These are phyloP conservation scores for Campoplex capitator DNA, from an alignment of 2,888 invertebrate genomes.

Conservation along the genomic window DNA sequence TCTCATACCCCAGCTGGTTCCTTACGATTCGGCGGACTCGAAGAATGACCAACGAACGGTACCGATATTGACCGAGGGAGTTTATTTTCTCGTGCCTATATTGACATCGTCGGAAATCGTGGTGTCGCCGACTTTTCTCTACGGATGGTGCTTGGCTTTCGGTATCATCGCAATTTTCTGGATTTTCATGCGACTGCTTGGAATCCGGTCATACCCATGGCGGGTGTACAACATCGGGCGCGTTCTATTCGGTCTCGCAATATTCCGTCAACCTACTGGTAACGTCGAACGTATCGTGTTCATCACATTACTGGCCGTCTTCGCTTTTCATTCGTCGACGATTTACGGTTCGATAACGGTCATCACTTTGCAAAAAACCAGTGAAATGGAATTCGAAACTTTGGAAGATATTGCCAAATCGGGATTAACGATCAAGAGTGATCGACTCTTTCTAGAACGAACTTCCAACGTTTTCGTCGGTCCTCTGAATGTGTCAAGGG, in stretches of 20 bases:
- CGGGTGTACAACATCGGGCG: conserved; percentile 36
- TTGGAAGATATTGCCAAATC: conserved; percentile 63
- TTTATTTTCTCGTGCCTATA: not conserved
- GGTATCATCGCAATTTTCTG: not conserved
- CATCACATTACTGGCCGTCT: conserved; percentile 25
- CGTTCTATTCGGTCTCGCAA: conserved; percentile 36
- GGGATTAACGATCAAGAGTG: conserved; percentile 46
- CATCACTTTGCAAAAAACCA: conserved; percentile 30
- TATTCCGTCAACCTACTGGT: conserved; percentile 20
- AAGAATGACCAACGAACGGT: not conserved
- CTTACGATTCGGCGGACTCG: not conserved
- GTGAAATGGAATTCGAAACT: conserved; percentile 34
- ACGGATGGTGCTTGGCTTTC: conserved; percentile 17
- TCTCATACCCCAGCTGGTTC: conserved; percentile 24
- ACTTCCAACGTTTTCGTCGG: not conserved
- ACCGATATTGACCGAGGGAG: not conserved
- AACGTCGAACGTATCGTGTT: conserved; percentile 59
- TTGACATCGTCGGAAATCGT: not conserved
- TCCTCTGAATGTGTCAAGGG: not conserved
- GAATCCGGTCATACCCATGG: conserved; percentile 31
- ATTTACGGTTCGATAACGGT: conserved; percentile 64
- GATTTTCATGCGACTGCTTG: not conserved
- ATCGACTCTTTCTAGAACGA: conserved; percentile 17
- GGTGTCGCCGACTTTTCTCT: not conserved
- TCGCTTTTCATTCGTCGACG: conserved; percentile 1